These are phyloP conservation scores for Dorcus hopei DNA, from an alignment of 2,888 invertebrate genomes.

Conservation along the genomic window DNA sequence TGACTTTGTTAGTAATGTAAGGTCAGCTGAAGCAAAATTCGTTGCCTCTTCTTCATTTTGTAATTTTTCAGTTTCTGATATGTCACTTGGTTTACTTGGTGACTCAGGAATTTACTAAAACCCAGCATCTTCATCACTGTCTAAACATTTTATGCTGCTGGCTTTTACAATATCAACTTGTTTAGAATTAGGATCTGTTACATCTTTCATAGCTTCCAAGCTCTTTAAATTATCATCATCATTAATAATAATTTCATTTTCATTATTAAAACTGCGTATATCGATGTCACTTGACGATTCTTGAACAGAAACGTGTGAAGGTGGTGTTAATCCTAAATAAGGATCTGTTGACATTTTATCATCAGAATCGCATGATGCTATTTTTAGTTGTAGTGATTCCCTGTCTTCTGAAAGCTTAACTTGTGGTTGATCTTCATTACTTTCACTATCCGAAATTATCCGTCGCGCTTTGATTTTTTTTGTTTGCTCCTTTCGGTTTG, in stretches of 20 bases:
- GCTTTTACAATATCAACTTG: too few relatives aligned
- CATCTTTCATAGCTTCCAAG: neutral
- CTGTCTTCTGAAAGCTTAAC: conserved; percentile 1
- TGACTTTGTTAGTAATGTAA: conserved; percentile 3
- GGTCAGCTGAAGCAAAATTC: conserved; percentile 13
- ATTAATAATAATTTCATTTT: conserved; percentile 12
- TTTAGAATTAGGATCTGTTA: too few relatives aligned
- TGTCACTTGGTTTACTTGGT: neutral
- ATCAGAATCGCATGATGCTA: neutral
- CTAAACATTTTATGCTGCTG: conserved; percentile 14
- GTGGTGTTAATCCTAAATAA: conserved; percentile 21
- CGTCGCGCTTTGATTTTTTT: conserved; percentile 2
- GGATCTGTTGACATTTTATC: conserved; percentile 23
- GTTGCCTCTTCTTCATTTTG: conserved; percentile 10
- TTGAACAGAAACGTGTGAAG: conserved; percentile 16
- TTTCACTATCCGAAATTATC: neutral
- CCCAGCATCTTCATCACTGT: neutral
- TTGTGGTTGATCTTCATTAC: neutral
- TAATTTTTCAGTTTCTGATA: too few relatives aligned
- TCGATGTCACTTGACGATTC: conserved; percentile 20
- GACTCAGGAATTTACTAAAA: neutral
- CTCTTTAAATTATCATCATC: conserved; percentile 21
- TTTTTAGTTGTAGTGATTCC: conserved; percentile 9
- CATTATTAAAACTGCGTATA: neutral
- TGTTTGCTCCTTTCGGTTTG: neutral